A percentile compares a stretch with the other conserved stretches of the same genome.
Evolutionary conservation across 2,797 vertebrate species (phyloP).

Genomic region (Odontamblyopus lacepedii): DNA sequence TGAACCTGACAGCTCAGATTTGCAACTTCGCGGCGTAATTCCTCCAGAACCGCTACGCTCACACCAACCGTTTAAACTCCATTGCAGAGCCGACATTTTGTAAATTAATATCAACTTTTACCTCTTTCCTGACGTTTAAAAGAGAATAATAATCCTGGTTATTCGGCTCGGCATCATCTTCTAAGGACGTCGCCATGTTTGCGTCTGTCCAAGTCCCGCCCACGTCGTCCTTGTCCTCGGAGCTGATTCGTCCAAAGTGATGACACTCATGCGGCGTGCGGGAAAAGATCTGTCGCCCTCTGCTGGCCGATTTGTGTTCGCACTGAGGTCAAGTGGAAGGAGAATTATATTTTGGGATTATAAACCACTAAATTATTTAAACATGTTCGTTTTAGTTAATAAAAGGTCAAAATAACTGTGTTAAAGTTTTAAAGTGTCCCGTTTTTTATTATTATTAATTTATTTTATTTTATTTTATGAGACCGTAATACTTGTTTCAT

Average conservation of each 20-base stretch:
- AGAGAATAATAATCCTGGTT: conserved; percentile 94
- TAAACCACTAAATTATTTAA: too few species aligned
- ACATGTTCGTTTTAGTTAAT: too few species aligned
- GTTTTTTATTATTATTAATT: too few species aligned
- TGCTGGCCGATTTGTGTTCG: conserved; percentile 25
- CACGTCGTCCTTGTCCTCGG: conserved; percentile 31
- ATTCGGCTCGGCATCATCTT: conserved; percentile 84
- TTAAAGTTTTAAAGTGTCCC: too few species aligned
- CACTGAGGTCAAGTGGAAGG: background rate
- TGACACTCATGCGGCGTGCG: background rate
- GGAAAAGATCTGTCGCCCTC: conserved; percentile 33
- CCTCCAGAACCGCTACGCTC: background rate
- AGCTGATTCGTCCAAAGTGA: conserved; percentile 56
- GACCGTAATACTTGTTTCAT: too few species aligned
- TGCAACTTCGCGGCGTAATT: background rate
- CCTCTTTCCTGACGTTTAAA: conserved; percentile 94
- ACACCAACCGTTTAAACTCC: background rate
- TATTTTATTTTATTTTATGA: too few species aligned
- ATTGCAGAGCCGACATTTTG: background rate
- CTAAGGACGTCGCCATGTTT: conserved; percentile 95
- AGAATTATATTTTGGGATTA: too few species aligned
- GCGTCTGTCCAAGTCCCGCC: conserved; percentile 73
- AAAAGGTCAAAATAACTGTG: too few species aligned
- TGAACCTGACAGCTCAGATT: conserved; percentile 29
- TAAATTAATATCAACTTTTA: conserved; percentile 60